Evolutionary conservation across 2,797 vertebrate genomes (phyloP), one percentile per base, ranked within the genome.

Genomic region (Lepilemur septentrionalis): DNA sequence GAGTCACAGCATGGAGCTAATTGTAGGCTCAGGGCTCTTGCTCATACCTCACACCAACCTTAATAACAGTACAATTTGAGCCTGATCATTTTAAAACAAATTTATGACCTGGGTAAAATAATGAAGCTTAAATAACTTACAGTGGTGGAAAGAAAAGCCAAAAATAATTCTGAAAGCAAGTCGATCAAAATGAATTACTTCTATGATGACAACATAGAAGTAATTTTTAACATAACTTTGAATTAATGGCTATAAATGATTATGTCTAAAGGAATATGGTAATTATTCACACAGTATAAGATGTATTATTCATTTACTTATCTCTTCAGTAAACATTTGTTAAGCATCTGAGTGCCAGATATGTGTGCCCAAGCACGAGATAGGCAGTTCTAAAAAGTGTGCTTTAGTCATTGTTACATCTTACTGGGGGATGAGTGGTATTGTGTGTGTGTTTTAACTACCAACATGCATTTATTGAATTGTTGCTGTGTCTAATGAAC

Each of bases 221-320:
- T n/a, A n/a, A n/a, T n/a, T n/a, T n/a, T n/a, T n/a, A n/a, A n/a
- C n/a, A n/a, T n/a, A n/a, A n/a, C 43, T 84, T 96, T 46, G 48
- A 89, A 38, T 81, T 96, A 94, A 79, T 92, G 70, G 43, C 57
- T 94, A 15, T 76, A 93, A 95, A 67, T 97, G 63, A 75, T 65
- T 72, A 63, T 67, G 2, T 96, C 25, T 95, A 48, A 93, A 95
- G 75, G 50, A 81, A 95, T 78, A 69, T 23, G 70, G 63, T 86
- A 69, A 89, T 95, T 93, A 95, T 70, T 93, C 91, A 85, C 52
- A 57, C 9, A 59, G 38, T 65, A 41, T 50, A 63, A 89, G 50
- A 87, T 90, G 7, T 57, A 70, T 92, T 93, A 72, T 63, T 76
- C 28, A 88, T 43, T 80, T 61, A 67, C 67, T 63, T 90, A 69